These are phyloP conservation scores for Porites rus DNA, from an alignment of 92 coral and sea anemone genomes.

Conservation along the genomic window DNA sequence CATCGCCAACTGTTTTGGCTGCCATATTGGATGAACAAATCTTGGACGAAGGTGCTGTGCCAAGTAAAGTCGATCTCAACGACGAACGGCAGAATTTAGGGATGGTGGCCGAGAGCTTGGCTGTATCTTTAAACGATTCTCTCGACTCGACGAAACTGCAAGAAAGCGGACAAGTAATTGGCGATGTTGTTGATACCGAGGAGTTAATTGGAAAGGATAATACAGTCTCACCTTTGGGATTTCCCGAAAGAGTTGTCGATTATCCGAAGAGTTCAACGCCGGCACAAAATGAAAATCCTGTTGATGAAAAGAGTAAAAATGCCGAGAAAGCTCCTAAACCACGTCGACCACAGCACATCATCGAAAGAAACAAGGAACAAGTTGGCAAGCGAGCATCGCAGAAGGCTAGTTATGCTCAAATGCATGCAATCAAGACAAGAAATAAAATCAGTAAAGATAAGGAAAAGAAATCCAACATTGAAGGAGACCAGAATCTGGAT, in stretches of 20 bases:
- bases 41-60: slow-evolving; percentile 1
- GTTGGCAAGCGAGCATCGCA: slow-evolving; percentile 36
- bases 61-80: slow-evolving; percentile 3
- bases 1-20: slow-evolving; percentile 71
- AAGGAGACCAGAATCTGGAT: not conserved
- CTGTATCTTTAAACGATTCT: slow-evolving; percentile 54
- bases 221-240: not conserved
- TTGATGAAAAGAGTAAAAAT: not conserved
- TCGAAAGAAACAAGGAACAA: slow-evolving; percentile 68
- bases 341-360: slow-evolving; percentile 49
- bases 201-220: not conserved
- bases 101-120: slow-evolving; percentile 20
- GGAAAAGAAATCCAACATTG: slow-evolving; percentile 4
- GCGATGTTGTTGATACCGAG: not conserved
- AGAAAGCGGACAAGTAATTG: not conserved
- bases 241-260: not conserved
- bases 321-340: slow-evolving; percentile 7
- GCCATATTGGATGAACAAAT: slow-evolving; percentile 73
- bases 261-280: slow-evolving; percentile 38
- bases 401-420: slow-evolving; percentile 66
- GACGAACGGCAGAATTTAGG: slow-evolving; percentile 11
- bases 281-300: not conserved
- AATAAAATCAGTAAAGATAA: slow-evolving; percentile 27
- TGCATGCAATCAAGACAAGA: slow-evolving; percentile 47
- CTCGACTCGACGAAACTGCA: slow-evolving; percentile 46